Evolutionary conservation across 2,113 vertebrate genomes (phyloP).

Genomic region (Petroica traversi): DNA sequence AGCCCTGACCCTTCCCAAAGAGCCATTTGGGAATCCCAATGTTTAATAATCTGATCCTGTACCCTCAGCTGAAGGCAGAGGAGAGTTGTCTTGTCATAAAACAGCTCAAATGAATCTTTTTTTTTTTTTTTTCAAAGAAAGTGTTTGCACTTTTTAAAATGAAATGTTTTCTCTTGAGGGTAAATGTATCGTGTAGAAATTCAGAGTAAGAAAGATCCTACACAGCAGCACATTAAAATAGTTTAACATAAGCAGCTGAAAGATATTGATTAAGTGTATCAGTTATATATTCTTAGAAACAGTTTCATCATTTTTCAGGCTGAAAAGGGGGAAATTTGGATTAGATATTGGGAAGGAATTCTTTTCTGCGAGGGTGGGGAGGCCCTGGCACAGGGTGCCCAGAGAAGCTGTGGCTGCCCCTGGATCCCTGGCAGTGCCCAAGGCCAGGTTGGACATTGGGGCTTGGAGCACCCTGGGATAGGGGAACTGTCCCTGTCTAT

Average conservation of each 20-base stretch:
- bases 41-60: background rate
- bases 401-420: too few species aligned
- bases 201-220: background rate
- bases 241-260: background rate
- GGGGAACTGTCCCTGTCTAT: background rate
- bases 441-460: rapidly evolving
- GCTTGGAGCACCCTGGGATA: rapidly evolving
- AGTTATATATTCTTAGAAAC: background rate
- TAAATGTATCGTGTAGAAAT: background rate
- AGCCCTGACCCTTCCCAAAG: background rate
- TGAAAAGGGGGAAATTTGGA: background rate
- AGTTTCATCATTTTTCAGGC: background rate
- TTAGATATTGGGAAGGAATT: background rate
- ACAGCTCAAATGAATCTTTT: rapidly evolving
- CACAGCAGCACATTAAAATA: rapidly evolving
- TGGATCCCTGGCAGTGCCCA: too few species aligned
- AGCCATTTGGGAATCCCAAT: background rate
- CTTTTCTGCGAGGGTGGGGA: rapidly evolving
- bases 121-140: background rate
- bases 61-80: background rate
- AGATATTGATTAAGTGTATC: background rate
- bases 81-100: background rate
- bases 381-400: background rate
- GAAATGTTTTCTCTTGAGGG: background rate
- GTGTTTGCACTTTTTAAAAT: background rate